Conservation (phyloP, 2,113 vertebrate genomes). For the Monarcha castaneiventris region DNA sequence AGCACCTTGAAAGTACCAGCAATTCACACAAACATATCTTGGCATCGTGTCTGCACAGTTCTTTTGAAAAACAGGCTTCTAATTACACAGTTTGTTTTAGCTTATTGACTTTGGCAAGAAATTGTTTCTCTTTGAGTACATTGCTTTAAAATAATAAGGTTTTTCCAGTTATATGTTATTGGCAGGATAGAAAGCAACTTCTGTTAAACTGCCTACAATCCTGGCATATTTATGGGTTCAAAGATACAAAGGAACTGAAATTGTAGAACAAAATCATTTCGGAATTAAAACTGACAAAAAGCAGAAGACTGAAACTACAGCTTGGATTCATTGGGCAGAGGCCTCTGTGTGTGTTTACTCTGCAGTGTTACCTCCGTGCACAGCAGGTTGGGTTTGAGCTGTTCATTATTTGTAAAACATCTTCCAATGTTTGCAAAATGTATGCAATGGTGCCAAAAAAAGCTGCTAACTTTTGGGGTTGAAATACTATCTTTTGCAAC, state of each 20-base stretch:
- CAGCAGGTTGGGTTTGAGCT: not conserved
- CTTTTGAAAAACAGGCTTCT: not conserved
- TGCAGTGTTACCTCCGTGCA: accelerated
- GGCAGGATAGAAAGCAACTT: not conserved
- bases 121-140: not conserved
- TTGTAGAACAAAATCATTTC: not conserved
- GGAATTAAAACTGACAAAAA: not conserved
- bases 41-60: not conserved
- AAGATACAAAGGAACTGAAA: not conserved
- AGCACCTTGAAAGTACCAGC: not conserved
- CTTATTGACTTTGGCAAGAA: not conserved
- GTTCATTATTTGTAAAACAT: not conserved
- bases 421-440: not conserved
- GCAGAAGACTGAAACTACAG: not conserved
- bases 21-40: not conserved
- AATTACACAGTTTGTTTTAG: not conserved
- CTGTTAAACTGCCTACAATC: not conserved
- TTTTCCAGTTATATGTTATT: not conserved
- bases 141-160: not conserved
- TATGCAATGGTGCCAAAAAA: not conserved
- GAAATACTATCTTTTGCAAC: not conserved
- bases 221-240: not conserved
- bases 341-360: not conserved
- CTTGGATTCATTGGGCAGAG: not conserved
- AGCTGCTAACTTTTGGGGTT: not conserved